Conservation (phyloP, 53 echinoderm and acorn worm species). For the Temnopleurus reevesii region DNA sequence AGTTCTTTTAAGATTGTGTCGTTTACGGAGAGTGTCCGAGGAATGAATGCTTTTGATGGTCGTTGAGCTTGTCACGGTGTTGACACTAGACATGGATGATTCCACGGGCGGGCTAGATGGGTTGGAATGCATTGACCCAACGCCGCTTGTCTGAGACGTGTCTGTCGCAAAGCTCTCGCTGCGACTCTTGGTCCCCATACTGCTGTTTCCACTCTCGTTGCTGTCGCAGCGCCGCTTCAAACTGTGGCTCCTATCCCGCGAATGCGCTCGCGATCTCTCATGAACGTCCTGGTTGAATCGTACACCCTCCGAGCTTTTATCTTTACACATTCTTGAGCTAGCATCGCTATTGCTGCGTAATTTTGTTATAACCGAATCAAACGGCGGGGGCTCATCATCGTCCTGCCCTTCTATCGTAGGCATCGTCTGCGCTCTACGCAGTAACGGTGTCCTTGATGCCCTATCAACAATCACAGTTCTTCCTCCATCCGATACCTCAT, state of each 20-base stretch:
- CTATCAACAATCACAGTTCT: constrained; percentile 28
- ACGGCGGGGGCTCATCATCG: constrained; percentile 61
- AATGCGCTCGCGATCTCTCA: constrained; percentile 64
- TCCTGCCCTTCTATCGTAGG: constrained; percentile 76
- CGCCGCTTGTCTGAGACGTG: constrained; percentile 94
- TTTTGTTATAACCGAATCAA: constrained; percentile 73
- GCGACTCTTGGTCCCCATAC: constrained; percentile 93
- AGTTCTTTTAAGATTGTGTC: constrained; percentile 88
- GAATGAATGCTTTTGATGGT: constrained; percentile 93
- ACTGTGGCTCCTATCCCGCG: constrained; percentile 81
- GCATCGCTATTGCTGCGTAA: constrained; percentile 95
- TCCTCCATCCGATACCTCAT: constrained; percentile 46
- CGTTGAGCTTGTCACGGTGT: constrained; percentile 85
- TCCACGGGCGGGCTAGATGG: constrained; percentile 90
- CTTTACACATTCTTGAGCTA: constrained; percentile 72
- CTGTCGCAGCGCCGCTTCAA: constrained; percentile 89
- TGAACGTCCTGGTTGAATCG: constrained; percentile 77
- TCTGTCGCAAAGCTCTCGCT: constrained; percentile 98
- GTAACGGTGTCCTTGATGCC: constrained; percentile 49
- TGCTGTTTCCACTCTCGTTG: constrained; percentile 94
- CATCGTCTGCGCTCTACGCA: constrained; percentile 85
- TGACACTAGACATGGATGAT: constrained; percentile 84
- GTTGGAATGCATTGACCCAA: constrained; percentile 94
- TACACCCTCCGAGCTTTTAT: constrained; percentile 62
- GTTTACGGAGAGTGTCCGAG: constrained; percentile 83